A percentile compares a stretch with the other conserved stretches of the same genome.
These are phyloP conservation scores for Peromyscus californicus DNA, from an alignment of 2,113 vertebrate species.

Conservation along the genomic window DNA sequence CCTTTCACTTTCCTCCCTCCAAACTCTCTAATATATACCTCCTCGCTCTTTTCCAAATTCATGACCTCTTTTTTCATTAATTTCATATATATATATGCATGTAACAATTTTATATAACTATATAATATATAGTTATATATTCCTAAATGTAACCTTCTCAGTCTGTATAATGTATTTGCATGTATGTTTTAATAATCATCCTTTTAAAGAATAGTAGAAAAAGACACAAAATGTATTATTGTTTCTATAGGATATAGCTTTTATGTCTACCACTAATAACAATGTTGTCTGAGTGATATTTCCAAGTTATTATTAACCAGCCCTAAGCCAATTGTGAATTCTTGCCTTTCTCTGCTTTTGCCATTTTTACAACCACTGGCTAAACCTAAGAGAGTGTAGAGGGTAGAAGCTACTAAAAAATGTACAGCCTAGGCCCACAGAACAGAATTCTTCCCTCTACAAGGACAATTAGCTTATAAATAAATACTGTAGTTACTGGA, in stretches of 20 bases:
- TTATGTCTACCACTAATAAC: constrained; percentile 42
- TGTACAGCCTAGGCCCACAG: background rate
- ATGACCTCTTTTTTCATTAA: background rate
- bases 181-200: background rate
- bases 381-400: background rate
- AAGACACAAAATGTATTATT: constrained; percentile 34
- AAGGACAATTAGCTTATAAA: background rate
- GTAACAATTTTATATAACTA: background rate
- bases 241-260: constrained; percentile 18
- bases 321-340: constrained; percentile 15
- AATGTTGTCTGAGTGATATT: constrained; percentile 49
- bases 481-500: background rate
- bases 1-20: background rate
- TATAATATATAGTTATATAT: background rate
- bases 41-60: background rate
- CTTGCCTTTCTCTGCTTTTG: constrained; percentile 22
- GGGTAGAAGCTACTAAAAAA: background rate
- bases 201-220: constrained; percentile 61
- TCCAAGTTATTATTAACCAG: constrained; percentile 31
- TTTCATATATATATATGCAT: background rate
- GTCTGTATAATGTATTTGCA: background rate
- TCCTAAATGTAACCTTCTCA: background rate
- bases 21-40: background rate
- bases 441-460: constrained; percentile 41
- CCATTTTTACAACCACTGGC: constrained; percentile 48